Evolutionary conservation across 2,888 invertebrate species (phyloP).

Genomic region (Xanthia icteritia): DNA sequence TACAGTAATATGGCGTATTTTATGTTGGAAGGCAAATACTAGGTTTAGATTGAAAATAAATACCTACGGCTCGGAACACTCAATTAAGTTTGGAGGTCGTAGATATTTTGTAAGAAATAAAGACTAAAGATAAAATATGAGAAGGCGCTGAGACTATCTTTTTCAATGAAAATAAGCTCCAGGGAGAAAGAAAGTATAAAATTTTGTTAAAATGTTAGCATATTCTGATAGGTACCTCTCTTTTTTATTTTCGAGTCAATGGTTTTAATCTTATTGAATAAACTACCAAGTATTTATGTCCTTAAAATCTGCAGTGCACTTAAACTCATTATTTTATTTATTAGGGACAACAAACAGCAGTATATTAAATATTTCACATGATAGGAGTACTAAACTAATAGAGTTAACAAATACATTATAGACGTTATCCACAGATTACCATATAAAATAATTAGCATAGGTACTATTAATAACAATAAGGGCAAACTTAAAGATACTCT

Average conservation of each 20-base stretch:
- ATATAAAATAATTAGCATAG: too few species aligned
- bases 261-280: background rate
- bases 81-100: conserved; percentile 10
- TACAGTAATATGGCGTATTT: conserved; percentile 17
- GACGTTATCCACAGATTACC: too few species aligned
- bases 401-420: too few species aligned
- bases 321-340: too few species aligned
- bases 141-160: background rate
- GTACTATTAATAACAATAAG: too few species aligned
- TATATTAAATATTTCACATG: too few species aligned
- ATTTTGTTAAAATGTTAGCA: background rate
- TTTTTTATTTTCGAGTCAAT: background rate
- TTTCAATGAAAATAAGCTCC: conserved; percentile 5
- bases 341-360: too few species aligned
- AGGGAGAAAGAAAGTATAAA: background rate
- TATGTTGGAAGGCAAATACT: conserved; percentile 18
- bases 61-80: background rate
- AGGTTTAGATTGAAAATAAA: conserved; percentile 37
- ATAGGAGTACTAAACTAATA: too few species aligned
- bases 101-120: conserved; percentile 20
- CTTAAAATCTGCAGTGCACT: background rate
- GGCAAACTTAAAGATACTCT: too few species aligned
- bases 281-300: background rate
- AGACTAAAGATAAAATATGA: conserved; percentile 13
- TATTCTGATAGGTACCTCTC: background rate